Percentiles rank a stretch among this genome's conserved stretches.
These are phyloP conservation scores for Pluvialis apricaria DNA, from an alignment of 2,113 vertebrate genomes.

Conservation along the genomic window DNA sequence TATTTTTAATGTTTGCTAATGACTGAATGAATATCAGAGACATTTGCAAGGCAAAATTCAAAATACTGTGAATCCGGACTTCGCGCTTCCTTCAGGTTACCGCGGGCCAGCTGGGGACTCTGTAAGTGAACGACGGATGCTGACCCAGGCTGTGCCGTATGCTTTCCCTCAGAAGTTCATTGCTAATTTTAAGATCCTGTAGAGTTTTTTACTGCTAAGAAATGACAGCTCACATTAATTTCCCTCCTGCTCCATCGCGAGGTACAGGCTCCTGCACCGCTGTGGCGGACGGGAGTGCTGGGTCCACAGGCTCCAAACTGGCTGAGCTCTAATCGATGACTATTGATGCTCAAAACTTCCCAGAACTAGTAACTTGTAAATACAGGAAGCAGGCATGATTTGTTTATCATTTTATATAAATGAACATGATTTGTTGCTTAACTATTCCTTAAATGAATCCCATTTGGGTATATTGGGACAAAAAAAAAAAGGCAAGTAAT, in stretches of 20 bases:
- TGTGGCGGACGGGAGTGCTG: not conserved
- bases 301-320: not conserved
- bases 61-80: not conserved
- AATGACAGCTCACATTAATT: not conserved
- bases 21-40: not conserved
- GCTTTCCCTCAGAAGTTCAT: not conserved
- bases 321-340: accelerated
- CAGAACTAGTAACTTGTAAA: not conserved
- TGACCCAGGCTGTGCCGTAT: not conserved
- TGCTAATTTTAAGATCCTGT: not conserved
- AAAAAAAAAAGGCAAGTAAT: not conserved
- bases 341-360: not conserved
- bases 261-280: not conserved
- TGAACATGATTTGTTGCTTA: not conserved
- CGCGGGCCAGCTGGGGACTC: accelerated
- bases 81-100: not conserved
- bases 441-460: not conserved
- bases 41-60: not conserved
- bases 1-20: not conserved
- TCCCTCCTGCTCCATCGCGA: not conserved
- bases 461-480: not conserved
- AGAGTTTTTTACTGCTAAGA: not conserved
- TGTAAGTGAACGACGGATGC: not conserved
- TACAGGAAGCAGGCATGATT: not conserved
- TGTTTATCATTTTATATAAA: not conserved